Conservation (phyloP, 1,140 invertebrate genomes). For the Rhizoglyphus robini region DNA sequence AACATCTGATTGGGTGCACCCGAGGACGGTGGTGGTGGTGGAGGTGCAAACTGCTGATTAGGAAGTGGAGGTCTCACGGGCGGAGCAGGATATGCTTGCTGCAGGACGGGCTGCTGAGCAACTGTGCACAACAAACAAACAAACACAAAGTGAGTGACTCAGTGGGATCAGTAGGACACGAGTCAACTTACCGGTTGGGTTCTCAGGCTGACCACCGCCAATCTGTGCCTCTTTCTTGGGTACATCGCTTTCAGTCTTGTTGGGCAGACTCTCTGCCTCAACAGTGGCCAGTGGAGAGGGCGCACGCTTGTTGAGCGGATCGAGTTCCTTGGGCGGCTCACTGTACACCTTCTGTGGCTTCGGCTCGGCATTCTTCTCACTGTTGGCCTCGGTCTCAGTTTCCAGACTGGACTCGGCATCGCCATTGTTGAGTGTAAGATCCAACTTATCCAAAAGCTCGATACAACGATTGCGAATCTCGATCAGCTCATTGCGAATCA, state of each 20-base stretch:
- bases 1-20: constrained; percentile 23
- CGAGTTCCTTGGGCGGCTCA: constrained; percentile 13
- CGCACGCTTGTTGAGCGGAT: not conserved
- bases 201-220: no score
- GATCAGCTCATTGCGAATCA: constrained; percentile 43
- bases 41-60: not conserved
- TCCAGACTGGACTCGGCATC: not conserved
- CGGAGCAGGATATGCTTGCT: not conserved
- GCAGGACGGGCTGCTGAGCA: constrained; percentile 9
- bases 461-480: constrained; percentile 46
- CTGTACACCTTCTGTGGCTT: not conserved
- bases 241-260: no score
- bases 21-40: constrained; percentile 5
- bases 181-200: no score
- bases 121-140: not conserved
- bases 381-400: not conserved
- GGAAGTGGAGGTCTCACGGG: not conserved
- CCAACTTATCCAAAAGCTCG: constrained; percentile 37
- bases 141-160: no score
- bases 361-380: constrained; percentile 15
- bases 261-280: no score
- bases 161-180: not conserved
- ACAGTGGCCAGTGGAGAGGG: not conserved
- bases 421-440: constrained; percentile 4
- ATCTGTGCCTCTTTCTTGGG: no score